A percentile compares a stretch with the other conserved stretches of the same genome.
Evolutionary conservation across 2,113 vertebrate genomes (phyloP).

Genomic region (Eurystomus gularis): DNA sequence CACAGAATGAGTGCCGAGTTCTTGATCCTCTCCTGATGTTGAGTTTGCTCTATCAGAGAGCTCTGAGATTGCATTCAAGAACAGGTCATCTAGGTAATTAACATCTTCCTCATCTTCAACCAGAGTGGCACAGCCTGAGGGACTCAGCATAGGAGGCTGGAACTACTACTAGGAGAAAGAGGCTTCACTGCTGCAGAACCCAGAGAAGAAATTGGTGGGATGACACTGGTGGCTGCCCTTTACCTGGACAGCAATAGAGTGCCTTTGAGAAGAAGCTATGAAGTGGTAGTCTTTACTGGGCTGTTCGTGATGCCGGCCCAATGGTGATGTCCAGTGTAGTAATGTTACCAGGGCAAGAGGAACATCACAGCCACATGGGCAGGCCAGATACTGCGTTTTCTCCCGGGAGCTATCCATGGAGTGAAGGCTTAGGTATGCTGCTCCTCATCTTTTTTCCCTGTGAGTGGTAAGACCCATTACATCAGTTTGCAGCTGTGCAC

Average conservation of each 20-base stretch:
- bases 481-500: background rate
- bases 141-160: background rate
- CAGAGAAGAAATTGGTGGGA: background rate
- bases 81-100: background rate
- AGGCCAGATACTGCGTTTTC: background rate
- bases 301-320: background rate
- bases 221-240: background rate
- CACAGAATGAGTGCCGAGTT: background rate
- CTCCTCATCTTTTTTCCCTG: background rate
- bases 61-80: background rate
- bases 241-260: accelerated
- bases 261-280: background rate
- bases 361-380: background rate
- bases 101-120: background rate
- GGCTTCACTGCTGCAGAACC: background rate
- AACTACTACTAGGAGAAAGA: background rate
- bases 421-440: background rate
- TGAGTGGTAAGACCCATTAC: background rate
- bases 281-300: background rate
- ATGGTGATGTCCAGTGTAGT: background rate
- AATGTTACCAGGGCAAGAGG: background rate
- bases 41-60: background rate
- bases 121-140: background rate
- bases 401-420: background rate
- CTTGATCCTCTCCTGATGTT: background rate